A percentile compares a stretch with the other conserved stretches of the same genome.
Conservation (phyloP, 2,888 invertebrate species). For the Acrocyrtus sp. region DNA sequence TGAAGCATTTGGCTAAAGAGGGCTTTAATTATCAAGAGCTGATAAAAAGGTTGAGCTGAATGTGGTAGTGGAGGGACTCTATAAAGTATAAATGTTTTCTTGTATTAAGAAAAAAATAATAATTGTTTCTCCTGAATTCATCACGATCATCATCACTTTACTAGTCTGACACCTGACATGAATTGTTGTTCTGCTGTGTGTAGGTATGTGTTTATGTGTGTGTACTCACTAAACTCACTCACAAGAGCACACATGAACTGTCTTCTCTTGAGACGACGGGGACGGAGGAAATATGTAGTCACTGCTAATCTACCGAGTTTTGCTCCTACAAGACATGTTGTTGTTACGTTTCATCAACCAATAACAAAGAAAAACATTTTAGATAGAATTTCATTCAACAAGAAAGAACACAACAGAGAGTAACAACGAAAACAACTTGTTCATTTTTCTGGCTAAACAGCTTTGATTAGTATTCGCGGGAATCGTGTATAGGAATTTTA, state of each 20-base stretch:
- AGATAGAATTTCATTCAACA: too few relatives aligned
- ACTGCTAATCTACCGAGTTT: too few relatives aligned
- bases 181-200: conserved; percentile 8
- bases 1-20: conserved; percentile 50
- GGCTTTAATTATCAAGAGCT: conserved; percentile 40
- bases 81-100: background rate
- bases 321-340: too few relatives aligned
- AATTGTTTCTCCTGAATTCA: conserved; percentile 48
- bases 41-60: conserved; percentile 13
- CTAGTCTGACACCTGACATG: conserved; percentile 52
- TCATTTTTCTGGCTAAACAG: conserved; percentile 21
- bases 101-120: conserved; percentile 3
- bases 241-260: too few relatives aligned
- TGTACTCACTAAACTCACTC: too few relatives aligned
- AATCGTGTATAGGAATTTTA: too few relatives aligned
- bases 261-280: too few relatives aligned
- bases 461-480: conserved; percentile 23
- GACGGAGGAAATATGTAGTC: too few relatives aligned
- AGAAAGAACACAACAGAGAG: too few relatives aligned
- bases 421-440: conserved; percentile 1
- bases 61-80: background rate
- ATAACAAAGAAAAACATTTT: too few relatives aligned
- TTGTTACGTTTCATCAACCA: too few relatives aligned
- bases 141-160: conserved; percentile 28
- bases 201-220: too few relatives aligned